A percentile compares a stretch with the other conserved stretches of the same genome.
phyloP scores from a whole-genome alignment of 1,140 invertebrate species.

The Triops longicaudatus region DNA sequence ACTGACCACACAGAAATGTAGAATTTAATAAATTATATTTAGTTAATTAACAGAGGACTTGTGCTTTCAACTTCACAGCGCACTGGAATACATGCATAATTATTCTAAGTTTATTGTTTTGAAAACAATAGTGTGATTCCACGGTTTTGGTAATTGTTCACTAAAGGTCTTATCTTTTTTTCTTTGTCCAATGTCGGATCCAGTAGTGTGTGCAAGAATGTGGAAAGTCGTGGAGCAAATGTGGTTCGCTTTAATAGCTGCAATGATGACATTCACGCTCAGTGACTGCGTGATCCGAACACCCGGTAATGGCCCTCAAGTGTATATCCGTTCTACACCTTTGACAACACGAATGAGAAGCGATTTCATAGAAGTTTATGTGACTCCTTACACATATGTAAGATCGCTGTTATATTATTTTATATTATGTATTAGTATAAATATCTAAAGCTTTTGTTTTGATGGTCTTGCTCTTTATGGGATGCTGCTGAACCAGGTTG shows the following conservation, averaged over 20 bases:
- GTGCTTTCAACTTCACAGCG: no score
- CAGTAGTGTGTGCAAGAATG: neutral
- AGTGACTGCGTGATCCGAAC: neutral
- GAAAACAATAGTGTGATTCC: no score
- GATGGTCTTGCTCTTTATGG: neutral
- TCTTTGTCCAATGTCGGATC: no score
- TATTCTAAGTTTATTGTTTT: no score
- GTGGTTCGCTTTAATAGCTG: neutral
- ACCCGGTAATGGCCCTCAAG: constrained; percentile 22
- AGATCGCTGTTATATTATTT: neutral
- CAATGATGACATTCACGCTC: neutral
- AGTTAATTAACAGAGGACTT: no score
- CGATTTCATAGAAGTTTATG: constrained; percentile 25
- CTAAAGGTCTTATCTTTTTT: no score
- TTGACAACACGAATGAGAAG: constrained; percentile 17
- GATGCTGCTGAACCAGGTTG: constrained; percentile 16
- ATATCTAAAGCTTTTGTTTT: no score
- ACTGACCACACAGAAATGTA: no score
- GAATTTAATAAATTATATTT: no score
- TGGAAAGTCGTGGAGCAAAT: neutral
- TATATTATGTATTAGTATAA: neutral
- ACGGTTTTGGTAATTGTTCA: no score
- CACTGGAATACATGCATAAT: no score
- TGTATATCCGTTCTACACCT: constrained; percentile 20
- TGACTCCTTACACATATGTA: neutral